Evolutionary conservation across 2,797 vertebrate species (phyloP).

Genomic region (Tokudaia muenninki): DNA sequence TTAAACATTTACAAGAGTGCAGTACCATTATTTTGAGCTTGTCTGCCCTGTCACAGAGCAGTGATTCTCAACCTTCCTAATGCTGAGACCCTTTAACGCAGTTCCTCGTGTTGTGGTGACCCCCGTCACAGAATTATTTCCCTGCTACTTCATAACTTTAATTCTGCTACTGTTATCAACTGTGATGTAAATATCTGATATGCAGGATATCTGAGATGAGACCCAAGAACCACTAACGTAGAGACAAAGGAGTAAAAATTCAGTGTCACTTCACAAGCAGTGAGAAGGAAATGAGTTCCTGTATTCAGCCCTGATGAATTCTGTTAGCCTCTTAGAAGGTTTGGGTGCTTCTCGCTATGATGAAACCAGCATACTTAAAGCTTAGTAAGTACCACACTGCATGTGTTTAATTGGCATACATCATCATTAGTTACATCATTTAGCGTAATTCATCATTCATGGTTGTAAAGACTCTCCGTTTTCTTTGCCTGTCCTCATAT

Average conservation of each 20-base stretch:
- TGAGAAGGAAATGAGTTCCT: constrained; percentile 12
- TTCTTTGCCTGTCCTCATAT: constrained; percentile 52
- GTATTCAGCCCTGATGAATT: constrained; percentile 13
- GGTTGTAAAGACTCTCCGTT: constrained; percentile 19
- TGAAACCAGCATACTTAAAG: constrained; percentile 47
- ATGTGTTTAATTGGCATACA: constrained; percentile 48
- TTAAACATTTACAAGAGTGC: background rate
- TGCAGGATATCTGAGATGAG: no score
- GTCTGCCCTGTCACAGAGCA: background rate
- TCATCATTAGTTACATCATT: constrained; percentile 3
- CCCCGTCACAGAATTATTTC: background rate
- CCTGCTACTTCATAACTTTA: background rate
- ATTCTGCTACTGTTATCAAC: background rate
- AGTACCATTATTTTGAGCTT: constrained; percentile 4
- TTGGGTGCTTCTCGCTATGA: background rate
- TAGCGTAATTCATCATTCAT: constrained; percentile 49
- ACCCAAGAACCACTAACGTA: background rate
- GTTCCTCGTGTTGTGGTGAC: background rate
- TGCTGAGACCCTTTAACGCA: background rate
- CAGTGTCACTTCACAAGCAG: constrained; percentile 11
- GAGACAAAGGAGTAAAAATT: background rate
- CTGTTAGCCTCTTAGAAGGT: constrained; percentile 23
- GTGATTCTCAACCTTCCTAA: no score
- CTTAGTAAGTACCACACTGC: constrained; percentile 45
- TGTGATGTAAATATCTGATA: background rate